A percentile compares a stretch with the other conserved stretches of the same genome.
Evolutionary conservation across 1,140 invertebrate genomes (phyloP).

Genomic region (Cherax quadricarinatus): DNA sequence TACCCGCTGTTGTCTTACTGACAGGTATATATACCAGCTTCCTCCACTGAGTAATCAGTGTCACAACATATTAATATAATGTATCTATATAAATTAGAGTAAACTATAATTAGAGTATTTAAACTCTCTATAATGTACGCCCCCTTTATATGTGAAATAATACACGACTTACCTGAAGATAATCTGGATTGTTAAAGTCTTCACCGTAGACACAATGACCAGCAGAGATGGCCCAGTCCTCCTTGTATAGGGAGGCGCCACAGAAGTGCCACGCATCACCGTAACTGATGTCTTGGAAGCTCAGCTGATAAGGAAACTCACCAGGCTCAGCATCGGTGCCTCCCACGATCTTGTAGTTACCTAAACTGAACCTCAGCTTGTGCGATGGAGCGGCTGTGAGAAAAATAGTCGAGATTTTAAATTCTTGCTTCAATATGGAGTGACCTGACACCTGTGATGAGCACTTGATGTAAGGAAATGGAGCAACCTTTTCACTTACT

Average conservation of each 20-base stretch:
- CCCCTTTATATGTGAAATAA: too few relatives aligned
- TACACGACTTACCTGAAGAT: conserved; percentile 36
- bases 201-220: conserved; percentile 59
- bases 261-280: conserved; percentile 78
- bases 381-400: conserved; percentile 15
- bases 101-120: too few relatives aligned
- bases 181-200: conserved; percentile 45
- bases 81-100: too few relatives aligned
- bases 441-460: neutral
- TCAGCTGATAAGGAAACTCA: conserved; percentile 82
- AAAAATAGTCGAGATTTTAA: neutral
- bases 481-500: too few relatives aligned
- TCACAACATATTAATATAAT: too few relatives aligned
- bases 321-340: conserved; percentile 80
- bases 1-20: too few relatives aligned
- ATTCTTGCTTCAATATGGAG: neutral
- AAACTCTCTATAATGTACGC: too few relatives aligned
- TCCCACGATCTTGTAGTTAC: conserved; percentile 80
- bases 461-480: too few relatives aligned
- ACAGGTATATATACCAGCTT: too few relatives aligned
- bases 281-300: conserved; percentile 75
- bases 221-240: conserved; percentile 73
- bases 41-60: too few relatives aligned
- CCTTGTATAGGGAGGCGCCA: conserved; percentile 76
- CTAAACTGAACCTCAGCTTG: conserved; percentile 21